Conservation (phyloP, 53 echinoderm and acorn worm genomes). For the Paracentrotus lividus region DNA sequence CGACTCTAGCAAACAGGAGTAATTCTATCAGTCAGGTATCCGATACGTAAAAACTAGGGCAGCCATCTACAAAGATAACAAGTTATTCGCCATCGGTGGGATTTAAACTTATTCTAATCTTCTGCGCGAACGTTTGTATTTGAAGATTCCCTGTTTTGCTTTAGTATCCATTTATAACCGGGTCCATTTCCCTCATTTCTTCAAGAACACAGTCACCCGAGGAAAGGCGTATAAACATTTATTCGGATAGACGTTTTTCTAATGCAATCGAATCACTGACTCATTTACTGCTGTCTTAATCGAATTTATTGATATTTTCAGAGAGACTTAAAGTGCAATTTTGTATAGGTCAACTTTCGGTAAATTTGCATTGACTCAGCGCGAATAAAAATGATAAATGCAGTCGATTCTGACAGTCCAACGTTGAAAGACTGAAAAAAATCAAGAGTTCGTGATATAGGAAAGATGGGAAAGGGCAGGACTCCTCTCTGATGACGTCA, state of each 20-base stretch:
- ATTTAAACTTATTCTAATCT: conserved; percentile 56
- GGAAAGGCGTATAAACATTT: background rate
- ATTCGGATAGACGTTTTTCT: background rate
- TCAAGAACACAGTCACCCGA: background rate
- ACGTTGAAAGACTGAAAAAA: too few species aligned
- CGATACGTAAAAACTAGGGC: conserved; percentile 55
- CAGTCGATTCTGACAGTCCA: too few species aligned
- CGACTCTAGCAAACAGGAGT: conserved; percentile 48
- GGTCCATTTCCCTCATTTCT: background rate
- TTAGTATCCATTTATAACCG: conserved; percentile 11
- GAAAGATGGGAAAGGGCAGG: too few species aligned
- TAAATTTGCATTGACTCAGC: background rate
- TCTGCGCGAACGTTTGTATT: conserved; percentile 36
- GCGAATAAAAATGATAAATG: background rate
- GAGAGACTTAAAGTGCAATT: background rate
- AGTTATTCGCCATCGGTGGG: conserved; percentile 43
- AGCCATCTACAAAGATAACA: conserved; percentile 61
- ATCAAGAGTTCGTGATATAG: too few species aligned
- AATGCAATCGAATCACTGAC: conserved; percentile 26
- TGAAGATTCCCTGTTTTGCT: background rate
- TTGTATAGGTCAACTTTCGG: conserved; percentile 4
- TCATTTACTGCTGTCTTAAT: background rate
- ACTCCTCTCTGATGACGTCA: too few species aligned
- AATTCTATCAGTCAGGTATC: conserved; percentile 56
- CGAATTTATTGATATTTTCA: background rate